Percentiles rank a stretch among this genome's conserved stretches.
Evolutionary conservation across 1,140 invertebrate species (phyloP).

Genomic region (Lordiphosa mommai): DNA sequence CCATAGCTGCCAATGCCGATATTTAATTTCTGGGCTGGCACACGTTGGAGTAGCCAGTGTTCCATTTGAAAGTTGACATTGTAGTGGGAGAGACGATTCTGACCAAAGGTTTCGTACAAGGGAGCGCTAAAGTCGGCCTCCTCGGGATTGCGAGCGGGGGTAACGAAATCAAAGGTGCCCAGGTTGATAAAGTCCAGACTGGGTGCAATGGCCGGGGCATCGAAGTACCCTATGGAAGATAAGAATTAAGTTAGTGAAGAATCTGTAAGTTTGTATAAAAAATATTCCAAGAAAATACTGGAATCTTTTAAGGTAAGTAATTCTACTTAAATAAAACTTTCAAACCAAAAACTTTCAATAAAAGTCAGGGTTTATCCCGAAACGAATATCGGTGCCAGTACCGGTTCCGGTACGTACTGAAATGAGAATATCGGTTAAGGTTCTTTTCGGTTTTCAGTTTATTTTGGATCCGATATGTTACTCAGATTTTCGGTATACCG

Average conservation of each 20-base stretch:
- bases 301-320: too few species aligned
- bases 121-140: slow-evolving; percentile 88
- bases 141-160: slow-evolving; percentile 86
- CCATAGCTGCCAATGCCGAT: slow-evolving; percentile 91
- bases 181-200: slow-evolving; percentile 90
- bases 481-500: too few species aligned
- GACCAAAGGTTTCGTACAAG: slow-evolving; percentile 84
- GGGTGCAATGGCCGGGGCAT: slow-evolving; percentile 86
- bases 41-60: slow-evolving; percentile 84
- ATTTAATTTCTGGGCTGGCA: slow-evolving; percentile 87
- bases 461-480: too few species aligned
- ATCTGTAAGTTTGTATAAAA: not conserved
- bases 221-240: slow-evolving; percentile 89
- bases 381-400: too few species aligned
- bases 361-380: too few species aligned
- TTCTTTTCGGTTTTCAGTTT: too few species aligned
- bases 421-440: too few species aligned
- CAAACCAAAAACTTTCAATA: too few species aligned
- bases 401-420: too few species aligned
- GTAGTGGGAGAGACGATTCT: slow-evolving; percentile 82
- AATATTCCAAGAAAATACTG: not conserved
- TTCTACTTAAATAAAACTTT: too few species aligned
- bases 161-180: slow-evolving; percentile 89
- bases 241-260: slow-evolving; percentile 11
- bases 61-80: slow-evolving; percentile 84